phyloP scores from a whole-genome alignment of 2,888 invertebrate genomes.

The Atherix ibis region DNA sequence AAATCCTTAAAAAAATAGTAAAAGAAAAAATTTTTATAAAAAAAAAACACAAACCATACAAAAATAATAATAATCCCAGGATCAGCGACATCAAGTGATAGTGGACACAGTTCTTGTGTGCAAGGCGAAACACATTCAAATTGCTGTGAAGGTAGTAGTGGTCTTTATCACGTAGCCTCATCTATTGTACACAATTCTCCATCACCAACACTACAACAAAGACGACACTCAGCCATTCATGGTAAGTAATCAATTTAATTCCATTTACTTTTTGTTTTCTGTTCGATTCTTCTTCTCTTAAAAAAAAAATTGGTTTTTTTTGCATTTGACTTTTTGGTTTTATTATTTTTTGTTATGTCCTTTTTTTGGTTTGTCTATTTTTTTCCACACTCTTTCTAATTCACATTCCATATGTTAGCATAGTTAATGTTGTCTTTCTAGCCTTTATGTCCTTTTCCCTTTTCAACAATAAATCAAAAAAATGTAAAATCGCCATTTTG shows the following conservation, averaged over 20 bases:
- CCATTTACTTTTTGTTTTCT: too few species aligned
- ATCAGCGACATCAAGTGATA: slow-evolving; percentile 84
- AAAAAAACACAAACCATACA: too few species aligned
- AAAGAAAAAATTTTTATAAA: too few species aligned
- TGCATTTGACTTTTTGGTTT: background rate
- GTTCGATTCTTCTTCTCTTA: background rate
- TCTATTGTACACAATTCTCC: slow-evolving; percentile 27
- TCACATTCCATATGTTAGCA: background rate
- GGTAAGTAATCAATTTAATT: slow-evolving; percentile 25
- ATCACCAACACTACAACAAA: slow-evolving; percentile 29
- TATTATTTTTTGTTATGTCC: background rate
- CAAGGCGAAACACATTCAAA: slow-evolving; percentile 31
- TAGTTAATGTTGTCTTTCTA: too few species aligned
- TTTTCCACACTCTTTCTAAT: background rate
- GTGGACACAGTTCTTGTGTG: slow-evolving; percentile 68
- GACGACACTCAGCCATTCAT: slow-evolving; percentile 39
- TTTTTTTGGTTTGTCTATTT: background rate
- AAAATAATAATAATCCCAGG: too few species aligned
- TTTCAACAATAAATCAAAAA: too few species aligned
- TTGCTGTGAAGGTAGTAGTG: slow-evolving; percentile 16
- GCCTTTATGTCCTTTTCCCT: too few species aligned
- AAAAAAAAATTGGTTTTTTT: background rate
- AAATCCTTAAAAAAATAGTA: too few species aligned
- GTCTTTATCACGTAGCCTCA: slow-evolving; percentile 18
- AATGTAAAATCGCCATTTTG: too few species aligned